phyloP scores from a whole-genome alignment of 2,888 invertebrate species.

The Phalangium opilio region DNA sequence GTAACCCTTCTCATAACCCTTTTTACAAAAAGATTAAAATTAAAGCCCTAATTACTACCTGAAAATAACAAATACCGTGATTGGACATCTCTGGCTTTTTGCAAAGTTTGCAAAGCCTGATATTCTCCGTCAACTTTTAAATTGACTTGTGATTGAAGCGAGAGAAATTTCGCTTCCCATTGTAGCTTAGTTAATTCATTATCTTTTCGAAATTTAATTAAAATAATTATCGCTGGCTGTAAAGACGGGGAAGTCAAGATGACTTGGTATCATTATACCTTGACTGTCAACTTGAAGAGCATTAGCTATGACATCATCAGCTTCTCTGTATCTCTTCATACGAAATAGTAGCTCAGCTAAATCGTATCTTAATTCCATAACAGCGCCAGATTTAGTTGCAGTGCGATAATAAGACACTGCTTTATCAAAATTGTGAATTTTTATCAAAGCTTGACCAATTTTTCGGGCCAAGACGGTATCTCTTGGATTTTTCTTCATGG shows the following conservation, averaged over 20 bases:
- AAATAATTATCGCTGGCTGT: no score
- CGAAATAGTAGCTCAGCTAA: conserved; percentile 72
- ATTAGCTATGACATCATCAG: conserved; percentile 17
- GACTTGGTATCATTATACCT: no score
- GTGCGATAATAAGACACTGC: conserved; percentile 77
- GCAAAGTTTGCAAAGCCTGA: conserved; percentile 30
- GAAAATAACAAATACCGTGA: no score
- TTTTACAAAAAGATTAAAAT: no score
- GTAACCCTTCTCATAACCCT: conserved; percentile 53
- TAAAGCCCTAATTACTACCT: no score
- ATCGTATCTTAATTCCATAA: conserved; percentile 41
- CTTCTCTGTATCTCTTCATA: conserved; percentile 50
- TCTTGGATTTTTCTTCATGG: conserved; percentile 61
- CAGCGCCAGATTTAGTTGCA: conserved; percentile 46
- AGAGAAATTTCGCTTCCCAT: conserved; percentile 49
- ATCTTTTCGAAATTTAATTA: no score
- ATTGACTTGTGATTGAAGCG: conserved; percentile 48
- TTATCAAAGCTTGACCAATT: conserved; percentile 73
- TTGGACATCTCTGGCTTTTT: conserved; percentile 32
- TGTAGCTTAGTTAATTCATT: conserved; percentile 15
- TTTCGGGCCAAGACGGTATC: conserved; percentile 66
- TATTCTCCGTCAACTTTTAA: conserved; percentile 30
- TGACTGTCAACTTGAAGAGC: conserved; percentile 12
- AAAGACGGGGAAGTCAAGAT: no score
- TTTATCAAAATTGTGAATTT: conserved; percentile 80